Evolutionary conservation across 2,888 invertebrate species (phyloP).

Genomic region (Stenoptilia bipunctidactyla): DNA sequence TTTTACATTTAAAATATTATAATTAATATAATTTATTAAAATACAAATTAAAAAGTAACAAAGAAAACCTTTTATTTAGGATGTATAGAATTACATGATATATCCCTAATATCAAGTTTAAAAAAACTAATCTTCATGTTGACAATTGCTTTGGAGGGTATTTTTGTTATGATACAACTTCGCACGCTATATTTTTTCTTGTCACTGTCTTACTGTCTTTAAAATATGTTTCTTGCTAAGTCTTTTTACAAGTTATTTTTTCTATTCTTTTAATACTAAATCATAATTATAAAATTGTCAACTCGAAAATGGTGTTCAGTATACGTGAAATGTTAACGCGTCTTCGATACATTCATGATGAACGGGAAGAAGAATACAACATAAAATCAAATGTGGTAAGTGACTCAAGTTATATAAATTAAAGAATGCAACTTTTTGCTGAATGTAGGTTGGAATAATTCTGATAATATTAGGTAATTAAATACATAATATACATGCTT

Average conservation of each 20-base stretch:
- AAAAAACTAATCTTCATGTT: neutral
- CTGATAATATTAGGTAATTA: too few species aligned
- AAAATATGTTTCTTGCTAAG: neutral
- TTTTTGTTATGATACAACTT: constrained; percentile 7
- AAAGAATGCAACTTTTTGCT: too few species aligned
- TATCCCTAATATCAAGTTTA: too few species aligned
- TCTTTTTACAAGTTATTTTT: constrained; percentile 1
- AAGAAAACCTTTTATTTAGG: too few species aligned
- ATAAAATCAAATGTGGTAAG: too few species aligned
- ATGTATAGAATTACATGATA: too few species aligned
- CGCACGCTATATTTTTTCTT: neutral
- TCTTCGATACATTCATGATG: constrained; percentile 47
- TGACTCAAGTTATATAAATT: too few species aligned
- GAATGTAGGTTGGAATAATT: too few species aligned
- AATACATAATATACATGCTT: too few species aligned
- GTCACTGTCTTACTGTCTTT: neutral
- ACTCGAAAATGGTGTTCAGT: constrained; percentile 47
- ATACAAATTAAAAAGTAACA: too few species aligned
- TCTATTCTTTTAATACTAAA: neutral
- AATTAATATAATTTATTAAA: too few species aligned
- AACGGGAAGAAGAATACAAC: constrained; percentile 28
- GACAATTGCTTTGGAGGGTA: constrained; percentile 20
- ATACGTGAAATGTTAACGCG: constrained; percentile 49
- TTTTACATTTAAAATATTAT: too few species aligned
- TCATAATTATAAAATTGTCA: neutral